A percentile compares a stretch with the other conserved stretches of the same genome.
Conservation (phyloP, 1,140 invertebrate genomes). For the Drosophila ananassae region DNA sequence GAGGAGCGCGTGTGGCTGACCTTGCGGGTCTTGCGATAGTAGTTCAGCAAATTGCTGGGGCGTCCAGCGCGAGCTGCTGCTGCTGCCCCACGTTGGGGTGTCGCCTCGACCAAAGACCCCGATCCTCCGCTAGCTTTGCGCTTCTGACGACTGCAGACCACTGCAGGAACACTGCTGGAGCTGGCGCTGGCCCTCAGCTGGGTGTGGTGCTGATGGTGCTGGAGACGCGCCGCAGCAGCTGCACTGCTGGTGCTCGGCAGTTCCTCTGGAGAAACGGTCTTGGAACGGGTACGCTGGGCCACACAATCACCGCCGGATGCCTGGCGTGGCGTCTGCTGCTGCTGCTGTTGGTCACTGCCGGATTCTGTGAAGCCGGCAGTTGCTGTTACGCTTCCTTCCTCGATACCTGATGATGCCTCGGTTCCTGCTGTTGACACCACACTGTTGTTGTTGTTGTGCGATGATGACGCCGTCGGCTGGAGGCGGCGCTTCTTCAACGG, state of each 20-base stretch:
- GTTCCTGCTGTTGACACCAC: constrained; percentile 10
- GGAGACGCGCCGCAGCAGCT: constrained; percentile 41
- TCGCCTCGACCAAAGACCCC: constrained; percentile 4
- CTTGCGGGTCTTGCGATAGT: constrained; percentile 82
- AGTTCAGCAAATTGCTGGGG: constrained; percentile 73
- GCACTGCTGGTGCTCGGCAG: constrained; percentile 61
- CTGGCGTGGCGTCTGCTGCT: constrained; percentile 11
- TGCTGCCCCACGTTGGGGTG: constrained; percentile 50
- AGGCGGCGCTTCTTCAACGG: constrained; percentile 75
- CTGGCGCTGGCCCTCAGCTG: constrained; percentile 9
- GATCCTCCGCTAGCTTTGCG: constrained; percentile 28
- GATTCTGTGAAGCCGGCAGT: neutral
- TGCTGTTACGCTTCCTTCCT: neutral
- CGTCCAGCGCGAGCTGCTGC: constrained; percentile 33
- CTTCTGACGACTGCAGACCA: constrained; percentile 5
- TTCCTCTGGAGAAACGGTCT: constrained; percentile 74
- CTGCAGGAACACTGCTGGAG: constrained; percentile 17
- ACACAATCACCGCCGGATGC: constrained; percentile 73
- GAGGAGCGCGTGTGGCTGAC: constrained; percentile 65
- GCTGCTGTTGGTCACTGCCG: neutral
- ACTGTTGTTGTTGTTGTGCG: constrained; percentile 6
- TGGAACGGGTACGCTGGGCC: constrained; percentile 81
- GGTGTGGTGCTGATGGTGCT: constrained; percentile 31
- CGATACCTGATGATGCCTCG: neutral
- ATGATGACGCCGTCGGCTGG: constrained; percentile 19